A percentile compares a stretch with the other conserved stretches of the same genome.
These are phyloP conservation scores for Apostichopus parvimensis DNA, from an alignment of 35 echinoderm and acorn worm genomes.

Conservation along the genomic window DNA sequence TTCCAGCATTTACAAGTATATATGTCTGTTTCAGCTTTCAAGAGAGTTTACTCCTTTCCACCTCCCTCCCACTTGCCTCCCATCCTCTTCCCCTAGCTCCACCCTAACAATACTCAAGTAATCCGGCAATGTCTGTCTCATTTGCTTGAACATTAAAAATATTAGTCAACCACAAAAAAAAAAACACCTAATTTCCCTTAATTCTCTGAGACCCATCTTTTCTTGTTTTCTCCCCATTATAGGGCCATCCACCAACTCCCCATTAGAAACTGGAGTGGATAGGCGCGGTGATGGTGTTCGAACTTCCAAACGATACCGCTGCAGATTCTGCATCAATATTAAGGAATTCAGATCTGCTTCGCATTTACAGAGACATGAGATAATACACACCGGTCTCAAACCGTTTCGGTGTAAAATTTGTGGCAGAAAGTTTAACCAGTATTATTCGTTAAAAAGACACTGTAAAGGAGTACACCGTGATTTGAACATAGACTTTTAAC, in stretches of 20 bases:
- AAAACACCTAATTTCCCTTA: neutral
- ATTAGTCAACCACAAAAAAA: too few relatives aligned
- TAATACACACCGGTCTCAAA: conserved; percentile 42
- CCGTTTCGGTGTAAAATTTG: conserved; percentile 31
- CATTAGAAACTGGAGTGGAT: neutral
- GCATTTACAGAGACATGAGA: conserved; percentile 24
- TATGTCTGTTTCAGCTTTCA: too few relatives aligned
- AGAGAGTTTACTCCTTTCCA: too few relatives aligned
- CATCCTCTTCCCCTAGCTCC: too few relatives aligned
- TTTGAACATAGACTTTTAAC: too few relatives aligned
- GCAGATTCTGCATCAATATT: conserved; percentile 14
- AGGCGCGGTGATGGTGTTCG: neutral
- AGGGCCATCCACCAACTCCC: neutral
- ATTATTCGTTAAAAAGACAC: conserved; percentile 34
- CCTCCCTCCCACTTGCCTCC: too few relatives aligned
- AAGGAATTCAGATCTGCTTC: conserved; percentile 9
- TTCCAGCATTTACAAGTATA: too few relatives aligned
- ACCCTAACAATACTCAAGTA: too few relatives aligned
- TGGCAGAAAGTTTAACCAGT: neutral
- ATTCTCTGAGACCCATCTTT: neutral
- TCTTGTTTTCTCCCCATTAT: neutral
- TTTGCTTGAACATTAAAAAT: too few relatives aligned
- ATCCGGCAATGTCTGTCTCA: too few relatives aligned
- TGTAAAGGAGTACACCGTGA: conserved; percentile 3
- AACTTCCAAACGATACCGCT: neutral